A percentile compares a stretch with the other conserved stretches of the same genome.
Evolutionary conservation across 2,797 vertebrate species (phyloP).

Genomic region (Dicrostonyx torquatus): DNA sequence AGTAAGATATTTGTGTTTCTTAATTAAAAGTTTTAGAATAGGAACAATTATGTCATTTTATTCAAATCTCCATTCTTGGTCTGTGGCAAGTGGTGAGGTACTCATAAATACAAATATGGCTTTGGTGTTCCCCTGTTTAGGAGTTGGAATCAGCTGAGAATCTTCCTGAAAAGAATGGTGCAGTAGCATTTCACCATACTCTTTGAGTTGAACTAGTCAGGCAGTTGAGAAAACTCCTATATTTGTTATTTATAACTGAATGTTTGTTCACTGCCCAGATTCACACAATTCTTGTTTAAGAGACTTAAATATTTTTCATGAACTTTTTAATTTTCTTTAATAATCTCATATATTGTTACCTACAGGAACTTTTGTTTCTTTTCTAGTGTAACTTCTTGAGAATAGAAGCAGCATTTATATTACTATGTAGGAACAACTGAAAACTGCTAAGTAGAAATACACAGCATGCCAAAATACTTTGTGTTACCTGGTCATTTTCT

Average conservation of each 20-base stretch:
- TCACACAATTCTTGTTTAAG: not conserved
- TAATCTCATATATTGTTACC: not conserved
- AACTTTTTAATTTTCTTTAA: conserved; percentile 41
- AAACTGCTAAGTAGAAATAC: not conserved
- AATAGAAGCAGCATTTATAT: not conserved
- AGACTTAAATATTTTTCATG: not conserved
- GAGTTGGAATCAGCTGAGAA: not conserved
- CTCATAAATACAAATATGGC: not conserved
- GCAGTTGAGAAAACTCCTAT: conserved; percentile 4
- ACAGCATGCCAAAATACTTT: not conserved
- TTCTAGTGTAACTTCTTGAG: not conserved
- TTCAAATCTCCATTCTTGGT: not conserved
- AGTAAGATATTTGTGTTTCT: not conserved
- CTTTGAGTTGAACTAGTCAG: not conserved
- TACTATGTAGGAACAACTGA: not conserved
- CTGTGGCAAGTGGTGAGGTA: not conserved
- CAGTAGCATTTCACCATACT: not conserved
- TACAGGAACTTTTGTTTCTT: not conserved
- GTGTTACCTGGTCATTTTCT: not conserved
- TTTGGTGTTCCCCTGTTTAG: not conserved
- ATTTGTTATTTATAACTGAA: not conserved
- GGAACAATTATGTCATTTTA: not conserved
- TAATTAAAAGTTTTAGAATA: conserved; percentile 7
- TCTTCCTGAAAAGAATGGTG: not conserved
- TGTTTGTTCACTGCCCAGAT: not conserved